Evolutionary conservation across 2,888 invertebrate genomes (phyloP).

Genomic region (Patella ulyssiponensis): DNA sequence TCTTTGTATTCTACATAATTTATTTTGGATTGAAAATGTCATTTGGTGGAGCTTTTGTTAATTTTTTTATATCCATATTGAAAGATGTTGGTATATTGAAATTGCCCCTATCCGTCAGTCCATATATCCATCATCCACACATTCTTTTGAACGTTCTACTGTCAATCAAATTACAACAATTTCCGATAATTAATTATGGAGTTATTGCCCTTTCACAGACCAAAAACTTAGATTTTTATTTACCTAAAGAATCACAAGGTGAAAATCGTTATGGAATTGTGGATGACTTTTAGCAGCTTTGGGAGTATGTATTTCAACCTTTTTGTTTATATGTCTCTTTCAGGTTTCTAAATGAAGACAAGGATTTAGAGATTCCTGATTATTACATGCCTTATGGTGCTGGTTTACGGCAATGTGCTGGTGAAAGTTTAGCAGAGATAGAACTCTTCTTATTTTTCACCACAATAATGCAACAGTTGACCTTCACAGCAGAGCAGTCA

Average conservation of each 20-base stretch:
- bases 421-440: constrained; percentile 56
- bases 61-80: too few species aligned
- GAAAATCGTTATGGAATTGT: not conserved
- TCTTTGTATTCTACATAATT: too few species aligned
- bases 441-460: constrained; percentile 56
- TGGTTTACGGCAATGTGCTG: constrained; percentile 55
- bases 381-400: constrained; percentile 57
- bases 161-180: too few species aligned
- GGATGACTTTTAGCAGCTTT: not conserved
- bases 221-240: too few species aligned
- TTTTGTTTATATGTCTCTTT: constrained; percentile 16
- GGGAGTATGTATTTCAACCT: not conserved
- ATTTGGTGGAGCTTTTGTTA: too few species aligned
- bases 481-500: constrained; percentile 33
- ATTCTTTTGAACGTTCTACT: too few species aligned
- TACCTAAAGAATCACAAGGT: not conserved
- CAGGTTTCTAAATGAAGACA: constrained; percentile 55
- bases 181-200: too few species aligned
- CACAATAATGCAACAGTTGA: constrained; percentile 52
- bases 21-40: too few species aligned
- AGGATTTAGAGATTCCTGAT: constrained; percentile 53
- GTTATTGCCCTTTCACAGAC: too few species aligned
- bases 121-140: too few species aligned
- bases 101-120: too few species aligned
- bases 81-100: too few species aligned